Conservation (phyloP, 2,113 vertebrate species). For the Eulemur macaco region DNA sequence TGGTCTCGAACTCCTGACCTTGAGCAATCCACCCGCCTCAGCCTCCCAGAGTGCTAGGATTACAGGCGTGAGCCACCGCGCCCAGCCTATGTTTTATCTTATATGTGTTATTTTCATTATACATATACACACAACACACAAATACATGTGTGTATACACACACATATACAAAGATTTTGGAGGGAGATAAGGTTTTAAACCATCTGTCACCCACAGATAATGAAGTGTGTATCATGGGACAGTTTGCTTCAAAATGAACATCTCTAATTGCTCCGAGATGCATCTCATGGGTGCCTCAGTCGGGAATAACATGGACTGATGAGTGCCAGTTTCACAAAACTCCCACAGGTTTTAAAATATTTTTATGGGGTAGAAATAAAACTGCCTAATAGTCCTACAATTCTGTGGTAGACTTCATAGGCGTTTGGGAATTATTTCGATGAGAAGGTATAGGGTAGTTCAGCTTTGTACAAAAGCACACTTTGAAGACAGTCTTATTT, state of each 20-base stretch:
- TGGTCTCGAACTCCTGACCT: too few relatives aligned
- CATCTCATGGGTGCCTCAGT: slow-evolving; percentile 37
- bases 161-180: not conserved
- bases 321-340: slow-evolving; percentile 49
- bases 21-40: too few relatives aligned
- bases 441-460: not conserved
- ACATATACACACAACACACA: not conserved
- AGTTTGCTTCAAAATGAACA: slow-evolving; percentile 64
- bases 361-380: slow-evolving; percentile 72
- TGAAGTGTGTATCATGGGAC: not conserved
- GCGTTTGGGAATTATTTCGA: not conserved
- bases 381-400: not conserved
- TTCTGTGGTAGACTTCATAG: slow-evolving; percentile 32
- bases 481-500: not conserved
- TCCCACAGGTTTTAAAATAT: slow-evolving; percentile 52
- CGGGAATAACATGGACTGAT: slow-evolving; percentile 60
- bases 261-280: slow-evolving; percentile 54
- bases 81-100: too few relatives aligned
- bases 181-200: not conserved
- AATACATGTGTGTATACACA: not conserved
- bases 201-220: not conserved
- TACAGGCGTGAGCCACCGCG: too few relatives aligned
- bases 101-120: not conserved
- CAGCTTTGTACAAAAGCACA: slow-evolving; percentile 41
- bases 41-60: too few relatives aligned